These are phyloP conservation scores for Enteromius afrohamiltoni DNA, from an alignment of 2,797 vertebrate species.

Conservation along the genomic window DNA sequence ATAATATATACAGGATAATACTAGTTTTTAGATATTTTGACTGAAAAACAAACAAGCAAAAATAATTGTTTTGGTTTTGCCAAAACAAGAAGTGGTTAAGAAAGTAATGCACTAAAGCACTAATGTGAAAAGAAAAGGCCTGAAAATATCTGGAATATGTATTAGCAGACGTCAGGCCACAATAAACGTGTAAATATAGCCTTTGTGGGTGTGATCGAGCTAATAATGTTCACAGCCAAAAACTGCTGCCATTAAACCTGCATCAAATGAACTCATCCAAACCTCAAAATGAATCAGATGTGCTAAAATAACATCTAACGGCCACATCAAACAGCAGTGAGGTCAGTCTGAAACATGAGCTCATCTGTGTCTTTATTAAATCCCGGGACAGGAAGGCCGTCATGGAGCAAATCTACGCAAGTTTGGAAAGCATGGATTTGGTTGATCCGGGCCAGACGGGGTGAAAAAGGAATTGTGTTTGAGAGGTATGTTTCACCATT, in stretches of 20 bases:
- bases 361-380: constrained; percentile 14
- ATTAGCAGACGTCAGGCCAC: not conserved
- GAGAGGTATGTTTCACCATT: not conserved
- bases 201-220: not conserved
- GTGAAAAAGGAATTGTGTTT: not conserved
- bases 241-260: constrained; percentile 25
- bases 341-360: constrained; percentile 11
- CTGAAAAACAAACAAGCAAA: not conserved
- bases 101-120: too few species aligned
- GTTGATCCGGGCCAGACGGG: not conserved
- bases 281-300: constrained; percentile 16
- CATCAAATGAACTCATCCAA: constrained; percentile 8
- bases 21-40: too few species aligned
- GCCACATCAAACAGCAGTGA: constrained; percentile 16
- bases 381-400: not conserved
- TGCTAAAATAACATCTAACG: constrained; percentile 20
- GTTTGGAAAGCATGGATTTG: not conserved
- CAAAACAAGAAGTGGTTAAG: not conserved
- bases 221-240: constrained; percentile 37
- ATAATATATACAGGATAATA: too few species aligned
- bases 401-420: not conserved
- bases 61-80: not conserved
- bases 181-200: constrained; percentile 4
- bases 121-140: not conserved
- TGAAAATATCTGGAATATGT: not conserved